A percentile compares a stretch with the other conserved stretches of the same genome.
Evolutionary conservation across 1,140 invertebrate genomes (phyloP).

Genomic region (Hyles vespertilio): DNA sequence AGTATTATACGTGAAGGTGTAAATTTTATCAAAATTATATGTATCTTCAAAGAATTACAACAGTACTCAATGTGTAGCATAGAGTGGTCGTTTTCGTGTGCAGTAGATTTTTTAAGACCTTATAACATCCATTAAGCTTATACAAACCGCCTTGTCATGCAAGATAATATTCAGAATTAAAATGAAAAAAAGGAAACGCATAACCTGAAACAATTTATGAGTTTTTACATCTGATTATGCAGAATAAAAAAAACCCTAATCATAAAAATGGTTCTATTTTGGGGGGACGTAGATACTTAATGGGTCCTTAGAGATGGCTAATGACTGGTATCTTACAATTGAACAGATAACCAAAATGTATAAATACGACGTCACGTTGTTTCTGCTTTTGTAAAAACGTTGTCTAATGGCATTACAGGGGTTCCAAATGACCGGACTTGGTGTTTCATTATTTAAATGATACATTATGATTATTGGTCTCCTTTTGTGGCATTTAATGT

Average conservation of each 20-base stretch:
- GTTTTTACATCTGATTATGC: too few species aligned
- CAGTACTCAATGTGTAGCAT: too few species aligned
- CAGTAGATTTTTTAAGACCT: too few species aligned
- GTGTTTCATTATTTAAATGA: slow-evolving; percentile 2
- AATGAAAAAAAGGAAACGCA: too few species aligned
- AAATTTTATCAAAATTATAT: too few species aligned
- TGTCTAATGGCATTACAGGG: background rate
- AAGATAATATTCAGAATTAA: too few species aligned
- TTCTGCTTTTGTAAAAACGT: slow-evolving; percentile 14
- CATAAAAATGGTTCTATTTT: slow-evolving; percentile 4
- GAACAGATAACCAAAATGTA: slow-evolving; percentile 18
- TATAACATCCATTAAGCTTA: too few species aligned
- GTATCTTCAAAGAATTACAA: too few species aligned
- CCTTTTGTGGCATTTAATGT: background rate
- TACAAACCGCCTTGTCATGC: too few species aligned
- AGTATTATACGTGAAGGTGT: too few species aligned
- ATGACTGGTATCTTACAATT: slow-evolving; percentile 16
- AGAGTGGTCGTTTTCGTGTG: too few species aligned
- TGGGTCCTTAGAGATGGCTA: slow-evolving; percentile 24
- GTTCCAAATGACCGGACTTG: slow-evolving; percentile 2
- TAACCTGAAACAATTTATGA: too few species aligned
- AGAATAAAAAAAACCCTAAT: slow-evolving; percentile 6
- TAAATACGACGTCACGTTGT: slow-evolving; percentile 21
- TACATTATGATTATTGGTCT: background rate
- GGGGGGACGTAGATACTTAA: slow-evolving; percentile 22